Evolutionary conservation across 1,140 invertebrate genomes (phyloP).

Genomic region (Druon quercuslanigerum): DNA sequence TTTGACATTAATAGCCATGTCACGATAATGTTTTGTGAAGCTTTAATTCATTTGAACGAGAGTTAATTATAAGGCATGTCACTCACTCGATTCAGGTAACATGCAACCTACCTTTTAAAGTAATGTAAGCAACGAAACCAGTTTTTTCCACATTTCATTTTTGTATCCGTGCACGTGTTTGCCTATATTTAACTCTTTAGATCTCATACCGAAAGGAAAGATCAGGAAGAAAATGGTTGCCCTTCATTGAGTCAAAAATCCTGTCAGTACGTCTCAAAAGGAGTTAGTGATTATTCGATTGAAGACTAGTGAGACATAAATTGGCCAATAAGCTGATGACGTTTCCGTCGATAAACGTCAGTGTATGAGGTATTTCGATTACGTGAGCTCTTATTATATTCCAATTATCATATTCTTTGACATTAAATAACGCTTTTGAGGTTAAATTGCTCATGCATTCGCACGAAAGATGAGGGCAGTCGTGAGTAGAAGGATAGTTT

Average conservation of each 20-base stretch:
- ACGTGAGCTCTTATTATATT: background rate
- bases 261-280: too few relatives aligned
- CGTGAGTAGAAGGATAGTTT: background rate
- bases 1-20: constrained; percentile 19
- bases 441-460: background rate
- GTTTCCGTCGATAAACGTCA: background rate
- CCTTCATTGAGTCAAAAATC: constrained; percentile 14
- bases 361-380: background rate
- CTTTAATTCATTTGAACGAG: constrained; percentile 28
- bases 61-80: constrained; percentile 29
- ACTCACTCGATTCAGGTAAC: constrained; percentile 16
- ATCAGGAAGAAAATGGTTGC: background rate
- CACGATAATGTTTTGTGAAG: constrained; percentile 22
- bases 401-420: background rate
- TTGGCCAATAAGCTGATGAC: background rate
- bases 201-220: constrained; percentile 2
- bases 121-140: constrained; percentile 12
- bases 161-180: background rate
- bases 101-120: constrained; percentile 26
- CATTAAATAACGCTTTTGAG: background rate
- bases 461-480: background rate
- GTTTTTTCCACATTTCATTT: constrained; percentile 7
- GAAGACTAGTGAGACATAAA: background rate
- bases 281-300: too few relatives aligned
- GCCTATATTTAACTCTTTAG: constrained; percentile 25